These are phyloP conservation scores for Rhamphomyia laevipes DNA, from an alignment of 2,888 invertebrate genomes.

Conservation along the genomic window DNA sequence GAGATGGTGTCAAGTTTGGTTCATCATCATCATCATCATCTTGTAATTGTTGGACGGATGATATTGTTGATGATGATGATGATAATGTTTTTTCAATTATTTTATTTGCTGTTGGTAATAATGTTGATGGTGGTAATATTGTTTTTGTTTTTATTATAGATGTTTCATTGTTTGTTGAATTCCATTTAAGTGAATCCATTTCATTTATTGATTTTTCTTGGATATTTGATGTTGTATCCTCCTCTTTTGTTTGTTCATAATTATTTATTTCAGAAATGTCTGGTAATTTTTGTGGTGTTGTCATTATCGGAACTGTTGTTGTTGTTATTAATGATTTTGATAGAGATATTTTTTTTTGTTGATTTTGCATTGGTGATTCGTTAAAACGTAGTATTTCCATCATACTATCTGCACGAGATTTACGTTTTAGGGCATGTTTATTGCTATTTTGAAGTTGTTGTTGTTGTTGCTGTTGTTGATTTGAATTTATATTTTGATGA, in stretches of 20 bases:
- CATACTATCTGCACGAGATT: conserved; percentile 30
- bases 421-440: conserved; percentile 25
- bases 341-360: no score
- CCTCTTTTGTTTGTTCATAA: conserved; percentile 10
- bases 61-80: conserved; percentile 7
- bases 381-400: conserved; percentile 27
- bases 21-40: conserved; percentile 15
- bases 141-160: not conserved
- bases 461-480: not conserved
- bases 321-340: no score
- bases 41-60: conserved; percentile 1
- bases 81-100: not conserved
- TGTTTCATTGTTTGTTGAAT: conserved; percentile 17
- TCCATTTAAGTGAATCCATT: conserved; percentile 25
- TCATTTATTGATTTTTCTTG: conserved; percentile 19
- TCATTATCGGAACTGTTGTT: conserved; percentile 9
- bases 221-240: conserved; percentile 7
- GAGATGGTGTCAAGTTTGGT: conserved; percentile 12
- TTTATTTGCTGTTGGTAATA: not conserved
- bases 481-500: conserved; percentile 11
- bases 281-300: conserved; percentile 10
- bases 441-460: not conserved
- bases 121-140: not conserved
- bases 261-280: no score
- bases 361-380: conserved; percentile 4